Conservation (phyloP, 2,888 invertebrate species). For the Osmoderma eremita region DNA sequence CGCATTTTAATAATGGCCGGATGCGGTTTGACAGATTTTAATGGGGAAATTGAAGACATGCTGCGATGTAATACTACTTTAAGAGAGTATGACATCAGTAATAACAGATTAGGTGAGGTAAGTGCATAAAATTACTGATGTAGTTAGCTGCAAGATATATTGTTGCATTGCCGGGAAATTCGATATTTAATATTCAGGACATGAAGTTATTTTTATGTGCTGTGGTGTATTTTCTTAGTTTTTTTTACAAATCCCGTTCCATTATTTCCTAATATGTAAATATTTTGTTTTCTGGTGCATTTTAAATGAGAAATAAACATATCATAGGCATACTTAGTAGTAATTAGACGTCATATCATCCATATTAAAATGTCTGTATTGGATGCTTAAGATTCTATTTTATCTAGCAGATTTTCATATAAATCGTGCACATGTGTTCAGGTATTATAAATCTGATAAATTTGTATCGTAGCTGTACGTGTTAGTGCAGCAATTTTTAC, state of each 20-base stretch:
- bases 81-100: slow-evolving; percentile 56
- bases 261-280: neutral
- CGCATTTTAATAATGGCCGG: slow-evolving; percentile 53
- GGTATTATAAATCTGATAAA: neutral
- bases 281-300: slow-evolving; percentile 10
- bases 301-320: slow-evolving; percentile 16
- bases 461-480: neutral
- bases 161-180: neutral
- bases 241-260: neutral
- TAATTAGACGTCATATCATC: neutral
- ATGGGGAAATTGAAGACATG: slow-evolving; percentile 51
- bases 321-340: slow-evolving; percentile 2
- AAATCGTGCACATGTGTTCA: too few relatives aligned
- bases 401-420: too few relatives aligned
- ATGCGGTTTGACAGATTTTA: slow-evolving; percentile 54
- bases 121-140: slow-evolving; percentile 33
- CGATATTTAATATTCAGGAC: too few relatives aligned
- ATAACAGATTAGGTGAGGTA: slow-evolving; percentile 61
- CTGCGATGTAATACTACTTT: slow-evolving; percentile 53
- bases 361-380: too few relatives aligned
- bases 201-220: too few relatives aligned
- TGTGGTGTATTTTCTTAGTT: too few relatives aligned
- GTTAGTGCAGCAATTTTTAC: slow-evolving; percentile 16
- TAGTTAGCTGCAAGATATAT: neutral
- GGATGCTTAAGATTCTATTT: too few relatives aligned